phyloP scores from a whole-genome alignment of 1,140 invertebrate species.

The Eriosoma lanigerum region DNA sequence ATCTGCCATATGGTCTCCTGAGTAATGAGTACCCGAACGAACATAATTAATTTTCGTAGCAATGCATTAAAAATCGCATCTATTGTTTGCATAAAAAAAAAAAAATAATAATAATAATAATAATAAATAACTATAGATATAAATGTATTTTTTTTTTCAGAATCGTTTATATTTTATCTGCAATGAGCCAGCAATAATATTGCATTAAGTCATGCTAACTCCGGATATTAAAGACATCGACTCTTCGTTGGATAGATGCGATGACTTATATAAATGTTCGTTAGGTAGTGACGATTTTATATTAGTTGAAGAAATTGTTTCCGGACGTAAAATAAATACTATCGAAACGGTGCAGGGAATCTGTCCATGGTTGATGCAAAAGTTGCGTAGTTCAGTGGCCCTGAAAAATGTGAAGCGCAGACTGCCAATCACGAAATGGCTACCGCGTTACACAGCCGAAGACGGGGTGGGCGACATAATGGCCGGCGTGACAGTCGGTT shows the following conservation, averaged over 20 bases:
- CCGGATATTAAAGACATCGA: neutral
- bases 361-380: conserved; percentile 57
- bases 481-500: conserved; percentile 80
- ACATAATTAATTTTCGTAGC: no score
- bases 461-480: conserved; percentile 71
- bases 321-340: conserved; percentile 56
- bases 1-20: no score
- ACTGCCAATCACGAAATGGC: conserved; percentile 72
- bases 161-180: neutral
- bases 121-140: no score
- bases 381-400: conserved; percentile 60
- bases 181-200: neutral
- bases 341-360: conserved; percentile 56
- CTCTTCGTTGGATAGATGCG: neutral
- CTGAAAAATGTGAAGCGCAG: conserved; percentile 70
- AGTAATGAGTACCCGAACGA: no score
- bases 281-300: conserved; percentile 51
- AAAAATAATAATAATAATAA: no score
- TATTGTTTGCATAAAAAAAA: no score
- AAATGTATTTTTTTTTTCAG: neutral
- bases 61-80: no score
- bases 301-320: conserved; percentile 59
- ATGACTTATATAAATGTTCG: neutral
- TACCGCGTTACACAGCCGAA: conserved; percentile 72
- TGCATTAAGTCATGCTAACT: neutral